These are phyloP conservation scores for Sphenodon punctatus DNA, from an alignment of 2,797 vertebrate genomes.

Conservation along the genomic window DNA sequence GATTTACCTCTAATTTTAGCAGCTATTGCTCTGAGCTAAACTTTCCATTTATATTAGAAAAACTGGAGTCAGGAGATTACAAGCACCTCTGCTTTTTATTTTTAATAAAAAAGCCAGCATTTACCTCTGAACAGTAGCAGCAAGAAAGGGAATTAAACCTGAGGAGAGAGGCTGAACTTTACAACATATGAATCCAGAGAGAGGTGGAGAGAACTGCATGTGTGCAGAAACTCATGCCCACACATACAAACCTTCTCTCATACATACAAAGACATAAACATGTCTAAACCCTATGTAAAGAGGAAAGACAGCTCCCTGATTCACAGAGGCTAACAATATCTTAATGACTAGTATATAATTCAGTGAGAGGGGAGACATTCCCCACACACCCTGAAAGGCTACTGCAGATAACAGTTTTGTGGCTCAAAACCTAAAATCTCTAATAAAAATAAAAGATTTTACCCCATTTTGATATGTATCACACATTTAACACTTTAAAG, in stretches of 20 bases:
- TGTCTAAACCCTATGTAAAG: too few species aligned
- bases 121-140: constrained; percentile 77
- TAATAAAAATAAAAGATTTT: constrained; percentile 32
- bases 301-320: too few species aligned
- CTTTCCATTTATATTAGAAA: constrained; percentile 80
- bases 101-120: constrained; percentile 79
- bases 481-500: constrained; percentile 39
- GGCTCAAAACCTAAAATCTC: constrained; percentile 46
- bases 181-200: constrained; percentile 42
- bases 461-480: constrained; percentile 53
- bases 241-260: neutral
- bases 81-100: constrained; percentile 75
- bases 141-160: constrained; percentile 76
- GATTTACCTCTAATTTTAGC: constrained; percentile 74
- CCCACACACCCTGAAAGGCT: too few species aligned
- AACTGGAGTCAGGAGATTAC: constrained; percentile 76
- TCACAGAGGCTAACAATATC: too few species aligned
- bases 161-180: constrained; percentile 78
- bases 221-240: neutral
- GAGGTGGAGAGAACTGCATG: constrained; percentile 41
- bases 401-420: too few species aligned
- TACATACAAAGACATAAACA: neutral
- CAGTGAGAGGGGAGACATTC: too few species aligned
- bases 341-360: too few species aligned
- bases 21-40: constrained; percentile 77